Base-by-base conservation (phyloP, 2,797 vertebrate genomes). In the Muscicapa comitata region DNA sequence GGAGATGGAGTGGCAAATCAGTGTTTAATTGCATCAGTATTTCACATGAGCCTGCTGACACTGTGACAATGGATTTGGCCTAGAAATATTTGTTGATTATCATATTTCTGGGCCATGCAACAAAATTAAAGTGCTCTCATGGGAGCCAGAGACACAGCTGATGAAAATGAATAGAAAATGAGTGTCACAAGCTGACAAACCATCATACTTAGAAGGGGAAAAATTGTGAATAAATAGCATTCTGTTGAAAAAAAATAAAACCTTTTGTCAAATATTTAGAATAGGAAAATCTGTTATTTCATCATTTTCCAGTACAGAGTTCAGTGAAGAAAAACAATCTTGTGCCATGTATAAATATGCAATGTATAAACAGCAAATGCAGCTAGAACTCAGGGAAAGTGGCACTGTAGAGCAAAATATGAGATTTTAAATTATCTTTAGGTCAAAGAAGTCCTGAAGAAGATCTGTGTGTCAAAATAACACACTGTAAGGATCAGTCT, bases 81-180 rank as follows among this genome's bases (percentile, higher is more conserved):
- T 90, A 93, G 93, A 93, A 95, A 88, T 95, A 80, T 95, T 91
- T 94, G 79, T 93, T 91, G 90, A 94, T 96, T 85, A 65, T 80
- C 67, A 47, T 85, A 89, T 94, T 94, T 95, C 86, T 94, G 68
- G 81, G 68, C 81, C 78, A 71, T 91, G 84, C 61, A 93, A 92
- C 53, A 67, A 85, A 95, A 85, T 6, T 79, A 57, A 80, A 86
- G 31, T 72, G 73, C 88, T 91, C 81, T 94, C 61, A 9, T 84
- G 89, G 89, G 59, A 95, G 53, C 51, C 29, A 83, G 75, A 73
- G 66, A 38, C 48, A 53, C 74, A 93, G 71, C 37, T 95, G 88
- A 83, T 94, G 77, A 86, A 88, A 95, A 54, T 51, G 20, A 91
- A 33, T 61, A 76, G 51, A 70, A 80, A 95, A 89, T 77, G 68